phyloP scores from a whole-genome alignment of 2,888 invertebrate genomes.

The Eupelmus urozonus region DNA sequence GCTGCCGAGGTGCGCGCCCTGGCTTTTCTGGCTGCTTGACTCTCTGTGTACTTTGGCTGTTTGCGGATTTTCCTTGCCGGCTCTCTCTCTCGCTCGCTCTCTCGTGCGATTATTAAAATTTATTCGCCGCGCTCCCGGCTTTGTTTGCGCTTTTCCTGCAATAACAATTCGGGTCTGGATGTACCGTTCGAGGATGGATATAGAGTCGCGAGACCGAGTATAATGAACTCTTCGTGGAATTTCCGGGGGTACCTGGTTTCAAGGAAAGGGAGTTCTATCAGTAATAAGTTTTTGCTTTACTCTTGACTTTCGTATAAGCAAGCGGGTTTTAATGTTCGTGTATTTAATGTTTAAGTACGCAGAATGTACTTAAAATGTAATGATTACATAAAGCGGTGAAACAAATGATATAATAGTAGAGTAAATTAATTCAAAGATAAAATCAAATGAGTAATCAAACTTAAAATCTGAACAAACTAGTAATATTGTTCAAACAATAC shows the following conservation, averaged over 20 bases:
- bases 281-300: constrained; percentile 4
- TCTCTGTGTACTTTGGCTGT: constrained; percentile 26
- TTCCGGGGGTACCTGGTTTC: background rate
- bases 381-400: background rate
- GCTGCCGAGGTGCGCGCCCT: constrained; percentile 9
- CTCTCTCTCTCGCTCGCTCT: too few species aligned
- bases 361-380: background rate
- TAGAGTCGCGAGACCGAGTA: constrained; percentile 36
- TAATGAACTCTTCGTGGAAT: constrained; percentile 23
- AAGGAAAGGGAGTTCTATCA: background rate
- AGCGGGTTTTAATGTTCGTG: too few species aligned
- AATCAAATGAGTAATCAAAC: too few species aligned
- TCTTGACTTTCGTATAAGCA: too few species aligned
- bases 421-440: too few species aligned
- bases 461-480: too few species aligned
- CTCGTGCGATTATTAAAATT: constrained; percentile 48
- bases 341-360: background rate
- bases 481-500: too few species aligned
- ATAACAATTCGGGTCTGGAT: constrained; percentile 42
- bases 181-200: too few species aligned
- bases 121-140: constrained; percentile 29
- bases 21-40: background rate
- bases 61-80: constrained; percentile 26
- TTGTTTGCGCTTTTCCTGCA: constrained; percentile 44
- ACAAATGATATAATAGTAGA: too few species aligned